Conservation (phyloP, 1,140 invertebrate genomes). For the Ptiloglossa arizonensis region DNA sequence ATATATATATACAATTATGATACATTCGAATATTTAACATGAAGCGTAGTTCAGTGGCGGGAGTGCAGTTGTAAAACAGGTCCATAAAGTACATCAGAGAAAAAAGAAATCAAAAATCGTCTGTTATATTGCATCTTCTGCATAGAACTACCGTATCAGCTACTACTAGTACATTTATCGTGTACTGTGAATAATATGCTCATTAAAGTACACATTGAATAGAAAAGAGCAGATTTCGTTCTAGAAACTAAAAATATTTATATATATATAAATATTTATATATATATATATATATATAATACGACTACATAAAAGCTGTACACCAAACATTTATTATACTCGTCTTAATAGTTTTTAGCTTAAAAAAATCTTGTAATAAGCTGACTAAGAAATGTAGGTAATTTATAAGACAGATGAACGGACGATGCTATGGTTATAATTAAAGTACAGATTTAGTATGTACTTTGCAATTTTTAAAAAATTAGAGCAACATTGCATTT, state of each 20-base stretch:
- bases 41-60: conserved; percentile 40
- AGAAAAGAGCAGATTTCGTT: conserved; percentile 40
- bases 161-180: conserved; percentile 11
- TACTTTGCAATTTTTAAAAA: conserved; percentile 1
- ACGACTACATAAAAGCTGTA: conserved; percentile 41
- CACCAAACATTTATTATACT: conserved; percentile 48
- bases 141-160: conserved; percentile 34
- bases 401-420: conserved; percentile 25
- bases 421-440: conserved; percentile 7
- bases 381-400: conserved; percentile 27
- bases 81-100: conserved; percentile 35
- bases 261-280: not conserved
- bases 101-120: conserved; percentile 19
- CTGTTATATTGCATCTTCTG: conserved; percentile 32
- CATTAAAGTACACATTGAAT: conserved; percentile 32
- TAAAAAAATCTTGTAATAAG: conserved; percentile 36
- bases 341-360: conserved; percentile 37
- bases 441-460: conserved; percentile 27
- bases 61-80: conserved; percentile 22
- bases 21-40: conserved; percentile 73
- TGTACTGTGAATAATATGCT: conserved; percentile 17
- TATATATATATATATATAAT: conserved; percentile 20
- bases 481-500: conserved; percentile 4
- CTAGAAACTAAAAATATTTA: conserved; percentile 31
- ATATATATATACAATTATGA: conserved; percentile 71